Evolutionary conservation across 2,888 invertebrate genomes (phyloP), one percentile per base, ranked within the genome.

Genomic region (Omphaloscelis lunosa): DNA sequence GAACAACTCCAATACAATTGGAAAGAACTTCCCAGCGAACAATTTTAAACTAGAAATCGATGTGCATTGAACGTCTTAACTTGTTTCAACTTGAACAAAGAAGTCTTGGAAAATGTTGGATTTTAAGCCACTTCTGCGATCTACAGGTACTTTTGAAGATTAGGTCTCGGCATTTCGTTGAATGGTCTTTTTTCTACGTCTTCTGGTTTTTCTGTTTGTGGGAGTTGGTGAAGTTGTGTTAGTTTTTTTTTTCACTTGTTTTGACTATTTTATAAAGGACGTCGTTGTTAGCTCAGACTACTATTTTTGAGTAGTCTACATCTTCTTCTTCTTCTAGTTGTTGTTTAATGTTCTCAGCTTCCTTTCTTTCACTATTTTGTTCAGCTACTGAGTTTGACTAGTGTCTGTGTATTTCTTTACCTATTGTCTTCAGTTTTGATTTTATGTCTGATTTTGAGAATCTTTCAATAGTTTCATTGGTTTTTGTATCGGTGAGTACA

Each of bases 21-120:
- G 75, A 86, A 72, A 78, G 83, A 84, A 88, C 72, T 91, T 89
- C 73, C 78, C 74, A 83, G 56, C 59, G 83, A 91, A 92, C 91
- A 90, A 90, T 91, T 92, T 89, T 86, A 86, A 91, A 93, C 91
- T 92, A 87, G 86, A 85, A 92, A 91, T 90, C 80, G 86, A 89
- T 89, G 90, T 89, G 89, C 88, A 84, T 74, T 78, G 89, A 79
- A 84, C 86, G 87, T 89, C 91, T 88, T 87, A 90, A 92, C 89
- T 93, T 90, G 91, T 88, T 87, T 85, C 83, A 82, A 88, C 76
- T 89, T 85, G 89, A 88, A 91, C 91, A 90, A 89, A 89, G 89
- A 89, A 84, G 66, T 83, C 81, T 89, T 76, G 85, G 83, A 80
- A 85, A 84, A 89, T 85, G 87, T 85, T 87, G 62, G 77, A 79